These are phyloP conservation scores for Ceratitis capitata DNA, from an alignment of 1,140 invertebrate genomes.

Conservation along the genomic window DNA sequence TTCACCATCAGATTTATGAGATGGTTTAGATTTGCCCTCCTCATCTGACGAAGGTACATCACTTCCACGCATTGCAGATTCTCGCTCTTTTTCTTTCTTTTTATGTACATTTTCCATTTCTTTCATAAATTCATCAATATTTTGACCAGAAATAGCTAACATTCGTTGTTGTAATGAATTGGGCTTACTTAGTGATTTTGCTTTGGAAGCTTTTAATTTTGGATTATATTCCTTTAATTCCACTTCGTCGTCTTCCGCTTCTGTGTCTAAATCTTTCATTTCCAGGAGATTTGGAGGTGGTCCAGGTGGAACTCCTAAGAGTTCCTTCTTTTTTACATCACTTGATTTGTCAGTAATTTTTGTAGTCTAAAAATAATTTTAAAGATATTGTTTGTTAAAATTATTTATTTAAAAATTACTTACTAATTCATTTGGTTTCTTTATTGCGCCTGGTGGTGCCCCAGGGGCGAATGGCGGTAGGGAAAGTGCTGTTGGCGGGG, in stretches of 20 bases:
- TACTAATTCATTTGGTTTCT: slow-evolving; percentile 43
- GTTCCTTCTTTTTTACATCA: slow-evolving; percentile 67
- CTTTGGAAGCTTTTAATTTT: slow-evolving; percentile 48
- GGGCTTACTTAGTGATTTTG: slow-evolving; percentile 70
- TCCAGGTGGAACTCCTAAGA: slow-evolving; percentile 89
- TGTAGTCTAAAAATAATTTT: not conserved
- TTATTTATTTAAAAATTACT: not conserved
- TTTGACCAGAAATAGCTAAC: slow-evolving; percentile 86
- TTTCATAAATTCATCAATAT: slow-evolving; percentile 92
- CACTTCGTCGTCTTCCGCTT: slow-evolving; percentile 69
- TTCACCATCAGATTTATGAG: slow-evolving; percentile 33
- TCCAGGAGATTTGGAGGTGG: slow-evolving; percentile 78
- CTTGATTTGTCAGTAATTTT: slow-evolving; percentile 53
- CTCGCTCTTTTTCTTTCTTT: slow-evolving; percentile 74
- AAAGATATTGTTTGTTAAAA: not conserved
- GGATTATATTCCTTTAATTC: slow-evolving; percentile 43
- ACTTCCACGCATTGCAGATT: slow-evolving; percentile 61
- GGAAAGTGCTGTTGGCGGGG: slow-evolving; percentile 58
- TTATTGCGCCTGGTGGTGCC: slow-evolving; percentile 56
- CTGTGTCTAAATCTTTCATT: slow-evolving; percentile 66
- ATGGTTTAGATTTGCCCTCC: slow-evolving; percentile 47
- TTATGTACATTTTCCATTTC: slow-evolving; percentile 88
- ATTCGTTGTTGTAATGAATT: slow-evolving; percentile 84
- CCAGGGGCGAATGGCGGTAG: slow-evolving; percentile 60
- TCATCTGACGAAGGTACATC: slow-evolving; percentile 54